Evolutionary conservation across 2,797 vertebrate species (phyloP).

Genomic region (Gallinago stenura): DNA sequence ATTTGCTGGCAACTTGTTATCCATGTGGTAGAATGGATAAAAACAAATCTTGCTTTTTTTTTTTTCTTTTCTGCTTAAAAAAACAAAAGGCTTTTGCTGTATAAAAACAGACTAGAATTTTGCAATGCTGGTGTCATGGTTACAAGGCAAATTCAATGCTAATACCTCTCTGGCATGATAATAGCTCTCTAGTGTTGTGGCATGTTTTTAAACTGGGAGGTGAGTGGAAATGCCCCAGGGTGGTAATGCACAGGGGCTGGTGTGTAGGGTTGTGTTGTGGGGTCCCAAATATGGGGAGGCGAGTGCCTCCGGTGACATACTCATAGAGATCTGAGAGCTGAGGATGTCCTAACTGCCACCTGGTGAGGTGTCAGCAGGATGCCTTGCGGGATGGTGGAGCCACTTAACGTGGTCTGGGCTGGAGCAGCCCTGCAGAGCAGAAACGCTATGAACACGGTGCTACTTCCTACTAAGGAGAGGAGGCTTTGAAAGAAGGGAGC

Average conservation of each 20-base stretch:
- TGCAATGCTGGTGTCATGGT: neutral
- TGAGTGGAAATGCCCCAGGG: neutral
- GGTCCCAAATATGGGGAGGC: neutral
- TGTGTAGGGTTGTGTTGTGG: neutral
- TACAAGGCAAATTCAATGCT: constrained; percentile 19
- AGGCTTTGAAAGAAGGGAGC: neutral
- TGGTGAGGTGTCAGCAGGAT: neutral
- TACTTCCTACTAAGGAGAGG: neutral
- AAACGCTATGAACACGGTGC: neutral
- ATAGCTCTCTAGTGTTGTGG: neutral
- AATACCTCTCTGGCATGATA: neutral
- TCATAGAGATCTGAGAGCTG: neutral
- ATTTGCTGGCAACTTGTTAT: neutral
- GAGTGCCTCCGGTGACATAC: rapidly evolving
- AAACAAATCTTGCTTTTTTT: neutral
- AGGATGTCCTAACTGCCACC: neutral
- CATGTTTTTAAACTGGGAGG: neutral
- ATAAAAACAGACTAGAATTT: neutral
- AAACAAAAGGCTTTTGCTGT: neutral
- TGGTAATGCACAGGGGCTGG: neutral
- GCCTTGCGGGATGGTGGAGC: rapidly evolving
- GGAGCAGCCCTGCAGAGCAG: neutral
- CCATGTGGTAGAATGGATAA: neutral
- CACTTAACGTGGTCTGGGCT: neutral
- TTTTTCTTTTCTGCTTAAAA: neutral